Evolutionary conservation across 2,888 invertebrate species (phyloP).

Genomic region (Romanomermis culicivorax): DNA sequence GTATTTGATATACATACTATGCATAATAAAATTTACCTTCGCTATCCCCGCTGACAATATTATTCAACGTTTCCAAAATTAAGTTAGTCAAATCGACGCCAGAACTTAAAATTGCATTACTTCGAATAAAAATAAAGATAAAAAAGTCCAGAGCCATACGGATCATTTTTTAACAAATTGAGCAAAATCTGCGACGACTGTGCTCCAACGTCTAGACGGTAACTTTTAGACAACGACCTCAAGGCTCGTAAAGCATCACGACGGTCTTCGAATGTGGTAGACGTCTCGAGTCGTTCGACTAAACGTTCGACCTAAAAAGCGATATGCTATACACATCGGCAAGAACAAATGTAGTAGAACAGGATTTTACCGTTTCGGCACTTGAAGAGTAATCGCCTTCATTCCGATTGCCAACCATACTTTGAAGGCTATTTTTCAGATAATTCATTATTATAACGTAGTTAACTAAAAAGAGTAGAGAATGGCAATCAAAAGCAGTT

Average conservation of each 20-base stretch:
- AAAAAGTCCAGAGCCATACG: conserved; percentile 15
- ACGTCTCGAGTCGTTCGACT: conserved; percentile 73
- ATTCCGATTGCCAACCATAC: conserved; percentile 1
- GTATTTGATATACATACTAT: no score
- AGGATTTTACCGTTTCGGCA: neutral
- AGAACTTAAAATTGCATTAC: conserved; percentile 33
- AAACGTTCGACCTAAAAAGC: conserved; percentile 32
- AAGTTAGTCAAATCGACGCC: conserved; percentile 79
- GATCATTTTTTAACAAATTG: conserved; percentile 59
- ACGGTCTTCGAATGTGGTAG: conserved; percentile 76
- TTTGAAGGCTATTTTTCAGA: neutral
- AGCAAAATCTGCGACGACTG: conserved; percentile 54
- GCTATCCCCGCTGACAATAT: conserved; percentile 45
- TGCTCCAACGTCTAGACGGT: conserved; percentile 78
- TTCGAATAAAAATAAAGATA: neutral
- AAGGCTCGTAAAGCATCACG: conserved; percentile 86
- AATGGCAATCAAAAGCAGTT: no score
- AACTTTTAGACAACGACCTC: conserved; percentile 42
- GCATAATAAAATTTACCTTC: no score
- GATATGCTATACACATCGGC: no score
- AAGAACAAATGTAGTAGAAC: no score
- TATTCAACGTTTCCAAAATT: conserved; percentile 70
- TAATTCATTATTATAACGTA: neutral
- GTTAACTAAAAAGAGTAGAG: no score
- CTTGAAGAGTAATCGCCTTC: neutral